Evolutionary conservation across 2,888 invertebrate species (phyloP).

Genomic region (Hyposoter didymator): DNA sequence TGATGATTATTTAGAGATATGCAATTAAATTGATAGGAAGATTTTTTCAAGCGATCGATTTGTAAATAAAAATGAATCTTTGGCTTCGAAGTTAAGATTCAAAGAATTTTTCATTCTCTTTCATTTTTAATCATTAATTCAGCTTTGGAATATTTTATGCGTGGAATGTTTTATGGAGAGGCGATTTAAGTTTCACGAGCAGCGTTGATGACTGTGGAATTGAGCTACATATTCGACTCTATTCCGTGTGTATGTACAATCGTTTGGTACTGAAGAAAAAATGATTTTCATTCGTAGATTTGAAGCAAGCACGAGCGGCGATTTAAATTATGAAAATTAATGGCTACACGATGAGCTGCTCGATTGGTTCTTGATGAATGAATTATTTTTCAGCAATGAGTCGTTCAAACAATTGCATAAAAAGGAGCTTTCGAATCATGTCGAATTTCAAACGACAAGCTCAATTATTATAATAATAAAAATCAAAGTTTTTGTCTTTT

Average conservation of each 20-base stretch:
- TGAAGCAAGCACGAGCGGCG: not conserved
- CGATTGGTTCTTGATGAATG: not conserved
- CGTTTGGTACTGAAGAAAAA: not conserved
- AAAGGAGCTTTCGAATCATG: not conserved
- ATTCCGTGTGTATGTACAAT: constrained; percentile 6
- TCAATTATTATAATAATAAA: not conserved
- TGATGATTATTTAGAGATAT: not conserved
- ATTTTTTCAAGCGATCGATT: not conserved
- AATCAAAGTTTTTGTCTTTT: not conserved
- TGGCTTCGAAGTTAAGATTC: not conserved
- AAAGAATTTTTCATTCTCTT: not conserved
- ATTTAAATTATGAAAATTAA: constrained; percentile 10
- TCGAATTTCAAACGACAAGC: constrained; percentile 30
- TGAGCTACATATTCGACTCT: not conserved
- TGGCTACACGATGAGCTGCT: too few species aligned
- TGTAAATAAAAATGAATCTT: not conserved
- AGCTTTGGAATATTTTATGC: not conserved
- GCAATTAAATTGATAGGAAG: not conserved
- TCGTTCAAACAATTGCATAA: not conserved
- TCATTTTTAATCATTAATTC: not conserved
- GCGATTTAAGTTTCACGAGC: not conserved
- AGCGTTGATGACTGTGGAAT: not conserved
- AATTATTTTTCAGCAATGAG: constrained; percentile 1
- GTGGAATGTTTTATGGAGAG: not conserved
- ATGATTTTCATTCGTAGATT: not conserved